Base-by-base conservation (phyloP, 2,113 vertebrate genomes). In the Phrynosoma platyrhinos region DNA sequence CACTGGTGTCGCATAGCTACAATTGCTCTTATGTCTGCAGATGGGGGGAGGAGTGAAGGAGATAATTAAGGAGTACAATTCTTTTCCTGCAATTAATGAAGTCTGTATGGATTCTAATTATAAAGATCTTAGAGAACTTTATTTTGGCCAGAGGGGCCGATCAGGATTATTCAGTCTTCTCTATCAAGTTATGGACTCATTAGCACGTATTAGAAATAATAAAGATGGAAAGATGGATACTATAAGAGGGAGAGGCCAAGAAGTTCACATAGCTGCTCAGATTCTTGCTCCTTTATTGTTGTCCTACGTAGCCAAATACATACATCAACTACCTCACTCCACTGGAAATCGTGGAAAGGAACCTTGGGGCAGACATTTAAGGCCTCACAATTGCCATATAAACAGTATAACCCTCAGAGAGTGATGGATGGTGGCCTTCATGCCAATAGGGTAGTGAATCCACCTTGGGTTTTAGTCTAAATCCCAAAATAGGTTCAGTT, bases 161-260 rank as follows among this genome's bases (percentile, higher is more conserved):
- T 75, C 69, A 87, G 36, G 20, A 66, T 87, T 52, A 82, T 52
- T 82, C 79, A 76, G 79, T 76, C 71, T 64, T 25, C 36, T 87
- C 58, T 82, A 66, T 76, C 55, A 82, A 87, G 68, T n/a, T 80
- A 27, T 32, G 66, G 64, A 87, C 25, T 87, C 58, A 87, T 87
- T 87, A 87, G 69, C 69, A 87, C 58, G 64, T 64, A 82, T 75
- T 87, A 82, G 36, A 62, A 53, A 82, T 82, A 82, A 82, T 85
- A 62, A 76, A 47, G 36, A 82, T 74, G 69, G 36, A 75, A 82
- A 32, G 18, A 53, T 42, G 64, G 32, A 87, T 47, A 58, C n/a
- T 58, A 42, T 10, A 53, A 66, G 75, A 68, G 42, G 52, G n/a
- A 42, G 20, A 21, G 40, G 12, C 6, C 4, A 58, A 66, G n/a